Evolutionary conservation across 2,113 vertebrate species (phyloP).

Genomic region (Lepisosteus osseus): DNA sequence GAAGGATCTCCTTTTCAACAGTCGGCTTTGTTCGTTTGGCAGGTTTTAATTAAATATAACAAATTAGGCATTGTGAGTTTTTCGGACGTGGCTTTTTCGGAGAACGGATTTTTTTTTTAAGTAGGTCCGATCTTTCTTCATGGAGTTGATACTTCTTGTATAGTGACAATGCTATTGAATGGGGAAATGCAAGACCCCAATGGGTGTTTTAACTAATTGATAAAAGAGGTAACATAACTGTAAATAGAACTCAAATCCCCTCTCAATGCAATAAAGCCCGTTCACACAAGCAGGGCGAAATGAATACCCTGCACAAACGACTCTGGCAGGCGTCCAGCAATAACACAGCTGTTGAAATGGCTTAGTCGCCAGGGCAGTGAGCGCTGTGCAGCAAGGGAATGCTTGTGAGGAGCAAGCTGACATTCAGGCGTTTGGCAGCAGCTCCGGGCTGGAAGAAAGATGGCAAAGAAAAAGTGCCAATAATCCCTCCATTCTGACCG

Average conservation of each 20-base stretch:
- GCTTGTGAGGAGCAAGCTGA: slow-evolving; percentile 58
- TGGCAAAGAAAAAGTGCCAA: slow-evolving; percentile 36
- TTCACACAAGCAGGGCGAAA: slow-evolving; percentile 31
- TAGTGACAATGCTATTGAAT: not conserved
- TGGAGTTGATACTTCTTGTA: slow-evolving; percentile 2
- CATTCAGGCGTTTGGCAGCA: slow-evolving; percentile 51
- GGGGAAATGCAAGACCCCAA: not conserved
- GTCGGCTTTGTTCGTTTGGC: too few species aligned
- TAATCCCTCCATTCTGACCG: slow-evolving; percentile 28
- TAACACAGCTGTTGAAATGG: slow-evolving; percentile 80
- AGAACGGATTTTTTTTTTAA: too few species aligned
- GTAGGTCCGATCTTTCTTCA: not conserved
- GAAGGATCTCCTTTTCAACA: too few species aligned
- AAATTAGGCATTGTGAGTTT: too few species aligned
- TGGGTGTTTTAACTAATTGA: slow-evolving; percentile 1
- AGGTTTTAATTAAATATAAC: too few species aligned
- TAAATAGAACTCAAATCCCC: slow-evolving; percentile 28
- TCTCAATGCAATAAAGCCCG: slow-evolving; percentile 35
- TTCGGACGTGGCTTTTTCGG: too few species aligned
- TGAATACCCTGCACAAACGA: slow-evolving; percentile 46
- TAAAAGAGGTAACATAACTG: slow-evolving; percentile 17
- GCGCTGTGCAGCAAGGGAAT: slow-evolving; percentile 56
- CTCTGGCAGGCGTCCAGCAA: slow-evolving; percentile 69
- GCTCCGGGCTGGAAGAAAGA: slow-evolving; percentile 24
- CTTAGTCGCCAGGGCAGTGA: slow-evolving; percentile 75